A percentile compares a stretch with the other conserved stretches of the same genome.
phyloP scores from a whole-genome alignment of 2,797 vertebrate species.

The Acrossocheilus wenchowensis region DNA sequence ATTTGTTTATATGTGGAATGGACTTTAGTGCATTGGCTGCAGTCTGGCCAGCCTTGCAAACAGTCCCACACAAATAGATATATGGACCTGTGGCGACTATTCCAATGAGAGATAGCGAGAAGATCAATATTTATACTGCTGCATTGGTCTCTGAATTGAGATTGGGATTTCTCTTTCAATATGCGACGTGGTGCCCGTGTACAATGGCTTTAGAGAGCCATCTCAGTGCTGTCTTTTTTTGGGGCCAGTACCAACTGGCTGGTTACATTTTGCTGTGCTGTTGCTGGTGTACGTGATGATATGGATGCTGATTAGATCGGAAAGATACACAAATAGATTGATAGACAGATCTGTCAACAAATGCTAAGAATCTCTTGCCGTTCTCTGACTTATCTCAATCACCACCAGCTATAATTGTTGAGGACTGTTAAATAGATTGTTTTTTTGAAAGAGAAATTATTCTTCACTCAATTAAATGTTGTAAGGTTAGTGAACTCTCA shows the following conservation, averaged over 20 bases:
- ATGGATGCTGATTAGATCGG: neutral
- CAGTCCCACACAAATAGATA: constrained; percentile 75
- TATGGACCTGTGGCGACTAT: constrained; percentile 74
- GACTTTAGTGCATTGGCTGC: constrained; percentile 76
- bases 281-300: neutral
- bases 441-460: constrained; percentile 79
- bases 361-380: neutral
- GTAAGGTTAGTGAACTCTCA: constrained; percentile 81
- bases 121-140: constrained; percentile 76
- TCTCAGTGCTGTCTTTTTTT: neutral
- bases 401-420: constrained; percentile 69
- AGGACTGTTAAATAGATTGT: constrained; percentile 73
- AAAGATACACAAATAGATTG: neutral
- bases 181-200: neutral
- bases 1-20: constrained; percentile 78
- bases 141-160: constrained; percentile 70
- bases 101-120: constrained; percentile 66
- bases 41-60: constrained; percentile 69
- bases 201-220: neutral
- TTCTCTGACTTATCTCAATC: constrained; percentile 54
- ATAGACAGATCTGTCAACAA: neutral
- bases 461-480: constrained; percentile 78
- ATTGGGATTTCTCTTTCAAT: constrained; percentile 60
- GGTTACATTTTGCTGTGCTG: neutral
- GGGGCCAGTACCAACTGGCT: neutral